phyloP scores from a whole-genome alignment of 92 coral and sea anemone genomes.

The Siderastrea radians region DNA sequence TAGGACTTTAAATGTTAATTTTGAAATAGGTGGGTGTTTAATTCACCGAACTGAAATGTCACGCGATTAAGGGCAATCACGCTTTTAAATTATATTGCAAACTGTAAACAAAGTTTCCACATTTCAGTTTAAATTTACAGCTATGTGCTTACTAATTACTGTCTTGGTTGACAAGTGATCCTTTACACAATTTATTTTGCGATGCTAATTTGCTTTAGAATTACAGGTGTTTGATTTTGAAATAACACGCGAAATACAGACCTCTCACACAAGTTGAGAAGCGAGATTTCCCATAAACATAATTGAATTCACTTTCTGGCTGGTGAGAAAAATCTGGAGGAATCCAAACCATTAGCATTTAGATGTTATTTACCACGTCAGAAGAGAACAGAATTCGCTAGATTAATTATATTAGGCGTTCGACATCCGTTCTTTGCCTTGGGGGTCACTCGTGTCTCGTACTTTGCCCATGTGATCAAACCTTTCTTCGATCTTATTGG shows the following conservation, averaged over 20 bases:
- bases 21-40: too few species aligned
- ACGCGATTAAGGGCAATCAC: background rate
- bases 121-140: too few species aligned
- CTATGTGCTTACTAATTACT: background rate
- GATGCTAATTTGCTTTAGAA: background rate
- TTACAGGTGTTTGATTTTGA: background rate
- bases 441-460: background rate
- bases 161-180: background rate
- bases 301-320: background rate
- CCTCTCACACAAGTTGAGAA: background rate
- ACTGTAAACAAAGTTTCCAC: too few species aligned
- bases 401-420: background rate
- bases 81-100: background rate
- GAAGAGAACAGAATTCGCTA: conserved; percentile 8
- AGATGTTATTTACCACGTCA: background rate
- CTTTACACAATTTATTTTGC: background rate
- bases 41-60: background rate
- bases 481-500: conserved; percentile 13
- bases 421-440: background rate
- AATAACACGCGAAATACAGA: too few species aligned
- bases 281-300: background rate
- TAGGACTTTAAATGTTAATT: background rate
- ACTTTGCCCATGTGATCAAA: background rate
- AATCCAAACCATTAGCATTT: background rate
- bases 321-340: background rate